These are phyloP conservation scores for Caranx ignobilis DNA, from an alignment of 2,113 vertebrate genomes.

Conservation along the genomic window DNA sequence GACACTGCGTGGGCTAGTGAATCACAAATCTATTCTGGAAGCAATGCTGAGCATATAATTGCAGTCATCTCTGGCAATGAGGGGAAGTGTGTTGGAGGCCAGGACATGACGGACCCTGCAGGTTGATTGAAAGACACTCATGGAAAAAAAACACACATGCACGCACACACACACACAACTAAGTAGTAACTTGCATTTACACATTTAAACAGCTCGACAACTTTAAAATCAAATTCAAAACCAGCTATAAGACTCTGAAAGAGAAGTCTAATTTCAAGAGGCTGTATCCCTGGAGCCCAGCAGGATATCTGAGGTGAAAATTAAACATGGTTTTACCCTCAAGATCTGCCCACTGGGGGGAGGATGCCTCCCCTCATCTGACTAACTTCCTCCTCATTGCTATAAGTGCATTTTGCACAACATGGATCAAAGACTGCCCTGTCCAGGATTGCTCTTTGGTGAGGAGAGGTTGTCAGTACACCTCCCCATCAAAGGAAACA, in stretches of 20 bases:
- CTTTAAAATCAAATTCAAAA: slow-evolving; percentile 1
- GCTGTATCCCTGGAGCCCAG: slow-evolving; percentile 11
- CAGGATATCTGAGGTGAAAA: slow-evolving; percentile 29
- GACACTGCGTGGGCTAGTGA: slow-evolving; percentile 73
- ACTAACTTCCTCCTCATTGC: neutral
- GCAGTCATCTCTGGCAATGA: slow-evolving; percentile 71
- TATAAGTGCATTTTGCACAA: neutral
- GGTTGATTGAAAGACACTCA: slow-evolving; percentile 45
- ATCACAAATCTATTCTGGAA: slow-evolving; percentile 81
- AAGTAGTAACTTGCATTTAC: slow-evolving; percentile 24
- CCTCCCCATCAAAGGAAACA: neutral
- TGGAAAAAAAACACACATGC: neutral
- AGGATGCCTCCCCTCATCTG: neutral
- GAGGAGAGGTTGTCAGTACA: neutral
- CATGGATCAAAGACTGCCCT: neutral
- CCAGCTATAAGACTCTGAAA: neutral
- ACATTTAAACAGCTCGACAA: neutral
- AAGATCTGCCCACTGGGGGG: neutral
- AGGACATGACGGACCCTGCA: slow-evolving; percentile 46
- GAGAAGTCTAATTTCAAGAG: slow-evolving; percentile 10
- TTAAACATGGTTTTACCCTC: slow-evolving; percentile 20
- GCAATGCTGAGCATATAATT: slow-evolving; percentile 76
- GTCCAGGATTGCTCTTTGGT: neutral
- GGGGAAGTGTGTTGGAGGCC: slow-evolving; percentile 46
- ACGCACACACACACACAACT: neutral